Conservation (phyloP, 2,113 vertebrate species). For the Casuarius casuarius region DNA sequence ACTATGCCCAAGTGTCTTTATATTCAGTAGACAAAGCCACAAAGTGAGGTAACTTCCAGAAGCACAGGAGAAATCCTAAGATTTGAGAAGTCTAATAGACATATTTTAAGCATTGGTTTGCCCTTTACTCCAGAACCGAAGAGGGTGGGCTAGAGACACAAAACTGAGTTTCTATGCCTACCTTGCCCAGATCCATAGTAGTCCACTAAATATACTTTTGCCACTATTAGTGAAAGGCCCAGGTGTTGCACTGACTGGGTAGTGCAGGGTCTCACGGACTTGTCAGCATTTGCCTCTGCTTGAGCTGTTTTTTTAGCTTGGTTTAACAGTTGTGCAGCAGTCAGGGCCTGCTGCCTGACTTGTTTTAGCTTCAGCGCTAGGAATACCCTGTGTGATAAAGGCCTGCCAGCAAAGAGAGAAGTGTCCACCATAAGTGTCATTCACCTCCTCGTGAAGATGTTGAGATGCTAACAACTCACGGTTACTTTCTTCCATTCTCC, state of each 20-base stretch:
- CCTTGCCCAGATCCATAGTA: not conserved
- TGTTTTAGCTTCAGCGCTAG: not conserved
- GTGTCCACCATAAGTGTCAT: not conserved
- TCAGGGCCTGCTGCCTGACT: not conserved
- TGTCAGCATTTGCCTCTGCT: too few species aligned
- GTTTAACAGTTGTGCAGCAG: too few species aligned
- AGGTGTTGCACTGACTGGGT: not conserved
- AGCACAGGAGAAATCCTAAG: not conserved
- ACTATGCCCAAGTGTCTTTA: not conserved
- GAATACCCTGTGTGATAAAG: not conserved
- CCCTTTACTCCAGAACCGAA: not conserved
- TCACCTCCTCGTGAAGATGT: not conserved
- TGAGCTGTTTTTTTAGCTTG: too few species aligned
- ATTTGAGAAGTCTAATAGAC: not conserved
- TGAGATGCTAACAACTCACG: too few species aligned
- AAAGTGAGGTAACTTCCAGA: not conserved
- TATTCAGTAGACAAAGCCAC: not conserved
- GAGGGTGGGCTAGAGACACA: not conserved
- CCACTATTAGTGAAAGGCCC: not conserved
- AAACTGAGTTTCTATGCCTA: not conserved
- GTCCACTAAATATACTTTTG: not conserved
- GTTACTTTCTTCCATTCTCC: too few species aligned
- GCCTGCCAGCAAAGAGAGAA: not conserved
- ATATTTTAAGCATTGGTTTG: not conserved
- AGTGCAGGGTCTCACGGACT: too few species aligned